Evolutionary conservation across 2,797 vertebrate genomes (phyloP).

Genomic region (Remorina albescens): DNA sequence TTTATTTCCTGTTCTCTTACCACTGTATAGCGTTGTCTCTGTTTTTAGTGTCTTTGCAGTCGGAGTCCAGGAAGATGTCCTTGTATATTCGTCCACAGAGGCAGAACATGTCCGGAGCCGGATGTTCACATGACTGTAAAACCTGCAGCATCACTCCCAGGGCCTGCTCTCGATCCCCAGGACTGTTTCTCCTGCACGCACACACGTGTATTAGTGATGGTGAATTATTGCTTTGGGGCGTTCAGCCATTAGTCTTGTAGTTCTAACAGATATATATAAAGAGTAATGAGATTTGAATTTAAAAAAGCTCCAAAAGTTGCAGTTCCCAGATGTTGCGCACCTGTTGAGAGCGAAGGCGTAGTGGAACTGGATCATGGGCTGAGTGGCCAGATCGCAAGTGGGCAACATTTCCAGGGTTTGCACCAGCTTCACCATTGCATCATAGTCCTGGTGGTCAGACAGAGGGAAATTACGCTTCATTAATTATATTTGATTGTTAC

Average conservation of each 20-base stretch:
- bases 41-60: conserved; percentile 91
- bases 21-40: conserved; percentile 93
- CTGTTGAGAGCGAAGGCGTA: conserved; percentile 96
- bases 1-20: conserved; percentile 72
- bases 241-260: neutral
- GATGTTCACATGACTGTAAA: conserved; percentile 90
- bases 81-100: conserved; percentile 98
- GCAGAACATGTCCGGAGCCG: conserved; percentile 96
- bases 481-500: neutral
- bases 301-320: too few relatives aligned
- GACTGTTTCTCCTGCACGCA: conserved; percentile 88
- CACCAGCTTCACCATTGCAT: conserved; percentile 98
- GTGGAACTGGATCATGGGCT: conserved; percentile 97
- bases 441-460: conserved; percentile 88
- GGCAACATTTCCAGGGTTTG: conserved; percentile 95
- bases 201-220: neutral
- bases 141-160: conserved; percentile 94
- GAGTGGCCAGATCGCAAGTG: conserved; percentile 92
- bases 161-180: conserved; percentile 92
- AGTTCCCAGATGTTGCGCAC: conserved; percentile 82
- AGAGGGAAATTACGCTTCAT: neutral
- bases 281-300: too few relatives aligned
- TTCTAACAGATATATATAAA: too few relatives aligned
- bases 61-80: conserved; percentile 95
- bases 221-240: neutral